Evolutionary conservation across 2,888 invertebrate genomes (phyloP).

Genomic region (Parascotia fuliginaria): DNA sequence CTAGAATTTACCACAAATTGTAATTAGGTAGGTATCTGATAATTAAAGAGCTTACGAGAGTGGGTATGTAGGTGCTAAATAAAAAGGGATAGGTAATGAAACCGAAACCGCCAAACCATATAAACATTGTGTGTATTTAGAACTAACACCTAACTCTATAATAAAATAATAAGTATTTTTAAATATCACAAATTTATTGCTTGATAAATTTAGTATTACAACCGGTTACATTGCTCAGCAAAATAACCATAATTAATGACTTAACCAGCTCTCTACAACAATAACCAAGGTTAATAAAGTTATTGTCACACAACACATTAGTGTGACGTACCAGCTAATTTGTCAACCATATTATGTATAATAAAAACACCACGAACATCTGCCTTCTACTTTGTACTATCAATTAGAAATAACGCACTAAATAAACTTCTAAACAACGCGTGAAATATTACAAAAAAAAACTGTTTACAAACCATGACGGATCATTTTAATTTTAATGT

Average conservation of each 20-base stretch:
- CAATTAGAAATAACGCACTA: slow-evolving; percentile 54
- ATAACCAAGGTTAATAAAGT: slow-evolving; percentile 47
- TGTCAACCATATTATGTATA: slow-evolving; percentile 54
- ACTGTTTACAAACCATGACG: slow-evolving; percentile 76
- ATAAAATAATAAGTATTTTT: too few species aligned
- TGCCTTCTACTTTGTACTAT: slow-evolving; percentile 47
- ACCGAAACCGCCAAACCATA: too few species aligned
- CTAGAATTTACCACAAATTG: too few species aligned
- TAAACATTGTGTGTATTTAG: too few species aligned
- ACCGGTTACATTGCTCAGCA: neutral
- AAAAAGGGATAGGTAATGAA: too few species aligned
- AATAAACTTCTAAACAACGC: slow-evolving; percentile 77
- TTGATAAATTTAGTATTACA: too few species aligned
- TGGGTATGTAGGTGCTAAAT: too few species aligned
- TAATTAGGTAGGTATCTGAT: too few species aligned
- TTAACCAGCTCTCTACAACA: slow-evolving; percentile 21
- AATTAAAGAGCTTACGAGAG: too few species aligned
- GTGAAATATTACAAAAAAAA: slow-evolving; percentile 68
- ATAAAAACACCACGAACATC: slow-evolving; percentile 54
- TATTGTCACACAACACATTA: slow-evolving; percentile 27
- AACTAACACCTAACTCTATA: too few species aligned
- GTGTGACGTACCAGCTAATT: slow-evolving; percentile 53
- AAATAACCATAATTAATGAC: slow-evolving; percentile 23
- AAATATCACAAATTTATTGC: too few species aligned
- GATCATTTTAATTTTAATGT: slow-evolving; percentile 68